A percentile compares a stretch with the other conserved stretches of the same genome.
Conservation (phyloP, 2,888 invertebrate species). For the Smittia sp. region DNA sequence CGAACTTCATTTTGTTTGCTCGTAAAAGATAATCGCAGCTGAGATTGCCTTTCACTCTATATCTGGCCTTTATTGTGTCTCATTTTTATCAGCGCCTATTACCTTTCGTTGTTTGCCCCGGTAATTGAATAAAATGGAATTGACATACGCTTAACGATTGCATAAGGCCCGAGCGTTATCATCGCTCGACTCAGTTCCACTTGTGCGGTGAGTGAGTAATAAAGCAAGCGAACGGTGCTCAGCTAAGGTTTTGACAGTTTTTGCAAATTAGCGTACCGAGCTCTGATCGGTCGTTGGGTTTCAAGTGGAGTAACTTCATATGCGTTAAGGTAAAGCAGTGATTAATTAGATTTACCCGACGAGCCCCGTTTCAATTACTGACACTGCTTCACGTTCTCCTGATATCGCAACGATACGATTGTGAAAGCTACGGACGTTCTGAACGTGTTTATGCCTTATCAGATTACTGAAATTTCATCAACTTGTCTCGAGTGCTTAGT, state of each 20-base stretch:
- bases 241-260: too few species aligned
- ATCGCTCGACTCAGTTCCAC: too few species aligned
- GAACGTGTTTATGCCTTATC: not conserved
- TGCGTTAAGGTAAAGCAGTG: too few species aligned
- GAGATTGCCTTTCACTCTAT: not conserved
- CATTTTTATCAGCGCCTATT: not conserved
- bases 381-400: not conserved
- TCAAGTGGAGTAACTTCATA: too few species aligned
- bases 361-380: too few species aligned
- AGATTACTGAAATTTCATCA: not conserved
- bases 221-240: too few species aligned
- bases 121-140: conserved; percentile 36
- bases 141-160: conserved; percentile 40
- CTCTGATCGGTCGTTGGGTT: too few species aligned
- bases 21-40: not conserved
- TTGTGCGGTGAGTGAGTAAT: too few species aligned
- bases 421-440: not conserved
- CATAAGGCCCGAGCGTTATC: not conserved
- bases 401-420: not conserved
- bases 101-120: not conserved
- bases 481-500: conserved; percentile 6
- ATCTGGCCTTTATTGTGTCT: not conserved
- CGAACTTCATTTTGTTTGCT: not conserved
- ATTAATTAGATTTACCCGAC: too few species aligned
- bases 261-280: too few species aligned